A percentile compares a stretch with the other conserved stretches of the same genome.
These are phyloP conservation scores for Bombyx mandarina DNA, from an alignment of 1,140 invertebrate species.

Conservation along the genomic window DNA sequence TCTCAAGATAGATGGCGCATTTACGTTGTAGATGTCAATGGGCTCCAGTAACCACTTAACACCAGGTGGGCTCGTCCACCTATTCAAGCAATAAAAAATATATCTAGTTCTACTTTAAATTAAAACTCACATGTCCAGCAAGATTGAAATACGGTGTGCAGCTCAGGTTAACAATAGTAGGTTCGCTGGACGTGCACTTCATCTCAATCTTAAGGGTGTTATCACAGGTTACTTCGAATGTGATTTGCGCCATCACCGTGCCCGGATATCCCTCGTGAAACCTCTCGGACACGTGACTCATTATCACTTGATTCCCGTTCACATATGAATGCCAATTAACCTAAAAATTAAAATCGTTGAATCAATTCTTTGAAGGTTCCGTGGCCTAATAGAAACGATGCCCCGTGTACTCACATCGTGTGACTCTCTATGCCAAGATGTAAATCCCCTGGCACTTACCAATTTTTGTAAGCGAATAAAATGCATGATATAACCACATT, in stretches of 20 bases:
- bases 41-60: too few relatives aligned
- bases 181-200: constrained; percentile 80
- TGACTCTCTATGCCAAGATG: too few relatives aligned
- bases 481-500: too few relatives aligned
- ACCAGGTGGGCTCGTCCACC: too few relatives aligned
- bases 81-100: too few relatives aligned
- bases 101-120: too few relatives aligned
- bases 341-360: constrained; percentile 15
- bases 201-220: constrained; percentile 85
- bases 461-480: too few relatives aligned
- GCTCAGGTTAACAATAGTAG: constrained; percentile 90
- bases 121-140: constrained; percentile 79
- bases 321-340: constrained; percentile 74
- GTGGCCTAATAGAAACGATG: too few relatives aligned
- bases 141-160: constrained; percentile 96
- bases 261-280: constrained; percentile 93
- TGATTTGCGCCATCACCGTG: constrained; percentile 75
- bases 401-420: too few relatives aligned
- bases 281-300: constrained; percentile 81
- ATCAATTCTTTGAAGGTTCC: not conserved
- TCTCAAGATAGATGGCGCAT: too few relatives aligned
- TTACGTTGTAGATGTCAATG: too few relatives aligned
- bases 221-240: constrained; percentile 80
- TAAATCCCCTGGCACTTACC: too few relatives aligned
- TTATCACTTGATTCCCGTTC: constrained; percentile 72